Base-by-base conservation (phyloP, 2,888 invertebrate species). In the Cordylochernes scorpioides region DNA sequence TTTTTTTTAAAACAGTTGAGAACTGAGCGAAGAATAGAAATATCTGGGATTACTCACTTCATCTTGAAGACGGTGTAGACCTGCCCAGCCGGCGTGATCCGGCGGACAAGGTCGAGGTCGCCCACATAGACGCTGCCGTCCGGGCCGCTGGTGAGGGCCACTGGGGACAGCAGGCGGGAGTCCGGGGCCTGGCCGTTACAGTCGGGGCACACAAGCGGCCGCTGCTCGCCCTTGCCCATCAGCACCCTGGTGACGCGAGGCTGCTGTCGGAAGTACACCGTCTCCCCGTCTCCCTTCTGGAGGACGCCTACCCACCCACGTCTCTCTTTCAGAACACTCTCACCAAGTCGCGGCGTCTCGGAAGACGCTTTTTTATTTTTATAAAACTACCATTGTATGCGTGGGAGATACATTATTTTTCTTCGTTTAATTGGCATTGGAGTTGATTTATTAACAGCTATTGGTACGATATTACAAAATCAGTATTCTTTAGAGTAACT, bases 241-340 rank as follows among this genome's bases (percentile, higher is more conserved):
- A 77, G 67, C 2, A 84, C 82, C 26, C 77, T 60, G 38, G 88
- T 75, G 9, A 86, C 73, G 24, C 80, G 63, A 0, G 86, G 86
- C 48, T 82, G 75, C 50, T 88, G 77, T 45, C 75, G 80, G 45
- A 94, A 56, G 52, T 86, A 88, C 34, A 86, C 75, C 46, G 84
- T 86, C 0, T 84, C 75, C 8, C 94, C 94, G 47, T 94, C 91
- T 15, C 94, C 94, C 51, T 88, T 86, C 57, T 94, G 88, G 1
- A 94, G 60, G 37, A 94, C 86, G 17, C 86, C 73, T 72, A 50
- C 6, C 50, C 9, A 19, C 9, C 21, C 9, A 19, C 9, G 10
- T 9, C 12, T 13, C 12, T 5, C 12, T 22, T 22, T 22, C 14
- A 4, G 5, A 22, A 22, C 12, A 6, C 5, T 1, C 2, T 22